Percentiles rank a stretch among this genome's conserved stretches.
These are phyloP conservation scores for Campylorhamphus procurvoides DNA, from an alignment of 2,113 vertebrate species.

Conservation along the genomic window DNA sequence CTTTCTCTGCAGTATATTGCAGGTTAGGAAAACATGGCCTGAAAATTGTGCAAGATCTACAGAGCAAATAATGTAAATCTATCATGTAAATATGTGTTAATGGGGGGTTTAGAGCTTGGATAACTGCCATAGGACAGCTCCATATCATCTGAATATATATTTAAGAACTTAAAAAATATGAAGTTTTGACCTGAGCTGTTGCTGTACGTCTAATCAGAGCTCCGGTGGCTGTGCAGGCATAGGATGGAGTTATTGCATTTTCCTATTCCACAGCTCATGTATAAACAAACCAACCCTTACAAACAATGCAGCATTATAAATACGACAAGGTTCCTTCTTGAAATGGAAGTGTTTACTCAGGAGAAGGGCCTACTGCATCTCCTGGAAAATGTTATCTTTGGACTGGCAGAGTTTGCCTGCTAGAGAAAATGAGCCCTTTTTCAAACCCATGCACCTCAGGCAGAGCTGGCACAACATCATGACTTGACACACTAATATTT, in stretches of 20 bases:
- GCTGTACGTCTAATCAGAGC: not conserved
- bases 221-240: not conserved
- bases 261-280: not conserved
- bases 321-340: not conserved
- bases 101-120: not conserved
- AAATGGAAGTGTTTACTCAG: not conserved
- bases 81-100: not conserved
- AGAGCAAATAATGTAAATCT: not conserved
- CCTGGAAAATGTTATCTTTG: not conserved
- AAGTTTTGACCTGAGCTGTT: not conserved
- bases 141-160: not conserved
- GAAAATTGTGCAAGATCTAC: not conserved
- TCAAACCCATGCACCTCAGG: not conserved
- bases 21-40: not conserved
- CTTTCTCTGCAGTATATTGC: not conserved
- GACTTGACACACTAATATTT: not conserved
- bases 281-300: not conserved
- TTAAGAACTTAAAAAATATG: not conserved
- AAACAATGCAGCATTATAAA: not conserved
- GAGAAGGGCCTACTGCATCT: not conserved
- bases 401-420: not conserved
- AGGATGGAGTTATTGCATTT: not conserved
- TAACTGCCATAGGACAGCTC: not conserved
- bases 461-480: rapidly evolving
- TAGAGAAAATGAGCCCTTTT: not conserved